phyloP scores from a whole-genome alignment of 2,888 invertebrate genomes.

The Pycnomerus fuliginosus region DNA sequence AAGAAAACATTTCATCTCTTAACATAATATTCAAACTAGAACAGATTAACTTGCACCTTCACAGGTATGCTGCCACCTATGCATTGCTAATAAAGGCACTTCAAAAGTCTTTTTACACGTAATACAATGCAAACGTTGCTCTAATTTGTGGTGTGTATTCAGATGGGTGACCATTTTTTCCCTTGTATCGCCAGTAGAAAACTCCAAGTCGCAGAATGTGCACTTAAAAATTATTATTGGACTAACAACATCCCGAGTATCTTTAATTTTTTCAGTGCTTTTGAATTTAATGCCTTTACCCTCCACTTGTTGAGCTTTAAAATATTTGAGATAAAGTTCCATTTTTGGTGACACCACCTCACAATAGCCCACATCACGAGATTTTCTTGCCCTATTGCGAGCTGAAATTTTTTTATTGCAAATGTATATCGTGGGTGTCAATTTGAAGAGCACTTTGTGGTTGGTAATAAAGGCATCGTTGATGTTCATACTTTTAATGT shows the following conservation, averaged over 20 bases:
- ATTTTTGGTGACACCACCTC: slow-evolving; percentile 36
- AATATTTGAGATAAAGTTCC: slow-evolving; percentile 26
- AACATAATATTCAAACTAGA: too few relatives aligned
- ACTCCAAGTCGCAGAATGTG: slow-evolving; percentile 7
- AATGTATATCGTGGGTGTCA: slow-evolving; percentile 5
- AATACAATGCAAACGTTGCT: slow-evolving; percentile 31
- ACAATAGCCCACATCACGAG: slow-evolving; percentile 29
- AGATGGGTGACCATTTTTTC: slow-evolving; percentile 28
- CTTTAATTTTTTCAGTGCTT: slow-evolving; percentile 10
- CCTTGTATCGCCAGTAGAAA: background rate
- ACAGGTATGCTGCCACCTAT: slow-evolving; percentile 32
- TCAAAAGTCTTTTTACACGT: slow-evolving; percentile 27
- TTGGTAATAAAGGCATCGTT: slow-evolving; percentile 8
- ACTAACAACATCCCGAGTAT: background rate
- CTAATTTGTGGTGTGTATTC: slow-evolving; percentile 31
- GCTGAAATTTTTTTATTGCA: slow-evolving; percentile 10
- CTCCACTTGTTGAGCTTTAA: slow-evolving; percentile 22
- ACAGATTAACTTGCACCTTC: too few relatives aligned
- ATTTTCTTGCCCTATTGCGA: background rate
- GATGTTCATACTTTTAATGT: slow-evolving; percentile 8
- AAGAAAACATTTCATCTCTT: too few relatives aligned
- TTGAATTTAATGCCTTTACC: slow-evolving; percentile 14
- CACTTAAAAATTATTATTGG: slow-evolving; percentile 11
- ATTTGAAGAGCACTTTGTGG: slow-evolving; percentile 6
- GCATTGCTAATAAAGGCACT: slow-evolving; percentile 19